Conservation (phyloP, 2,797 vertebrate species). For the Pseudopleuronectes americanus region DNA sequence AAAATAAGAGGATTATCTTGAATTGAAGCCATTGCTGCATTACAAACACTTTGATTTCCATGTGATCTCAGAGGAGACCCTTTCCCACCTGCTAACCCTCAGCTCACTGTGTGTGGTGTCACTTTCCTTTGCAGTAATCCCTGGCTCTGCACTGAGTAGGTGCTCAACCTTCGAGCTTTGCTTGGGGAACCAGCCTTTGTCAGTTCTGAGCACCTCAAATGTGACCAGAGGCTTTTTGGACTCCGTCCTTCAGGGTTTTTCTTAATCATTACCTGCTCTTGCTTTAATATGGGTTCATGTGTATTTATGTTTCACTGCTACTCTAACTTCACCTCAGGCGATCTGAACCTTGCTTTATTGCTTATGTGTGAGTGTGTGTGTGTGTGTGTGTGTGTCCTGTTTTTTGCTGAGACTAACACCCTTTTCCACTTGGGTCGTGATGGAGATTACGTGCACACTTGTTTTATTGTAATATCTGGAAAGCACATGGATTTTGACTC, state of each 20-base stretch:
- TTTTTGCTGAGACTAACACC: constrained; percentile 63
- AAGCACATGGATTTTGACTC: constrained; percentile 2
- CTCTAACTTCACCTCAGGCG: constrained; percentile 56
- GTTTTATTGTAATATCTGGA: background rate
- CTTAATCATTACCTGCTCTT: constrained; percentile 63
- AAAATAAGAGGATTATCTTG: background rate
- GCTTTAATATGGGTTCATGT: constrained; percentile 58
- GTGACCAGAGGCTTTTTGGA: constrained; percentile 78
- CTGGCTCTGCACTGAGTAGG: constrained; percentile 99
- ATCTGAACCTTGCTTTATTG: constrained; percentile 44
- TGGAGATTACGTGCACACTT: constrained; percentile 21
- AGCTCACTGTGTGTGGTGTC: constrained; percentile 87
- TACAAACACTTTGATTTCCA: constrained; percentile 21
- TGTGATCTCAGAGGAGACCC: constrained; percentile 34
- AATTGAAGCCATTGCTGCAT: background rate
- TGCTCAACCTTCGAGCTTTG: constrained; percentile 85
- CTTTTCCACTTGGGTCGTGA: constrained; percentile 36
- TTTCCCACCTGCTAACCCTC: constrained; percentile 49
- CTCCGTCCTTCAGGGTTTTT: constrained; percentile 71
- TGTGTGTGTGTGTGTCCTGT: constrained; percentile 40
- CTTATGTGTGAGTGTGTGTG: constrained; percentile 34
- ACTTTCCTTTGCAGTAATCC: constrained; percentile 98
- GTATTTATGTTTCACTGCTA: constrained; percentile 57
- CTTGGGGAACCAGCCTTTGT: constrained; percentile 87
- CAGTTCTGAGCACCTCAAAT: constrained; percentile 76